Base-by-base conservation (phyloP, 2,113 vertebrate species). In the Pterocles burchelli region DNA sequence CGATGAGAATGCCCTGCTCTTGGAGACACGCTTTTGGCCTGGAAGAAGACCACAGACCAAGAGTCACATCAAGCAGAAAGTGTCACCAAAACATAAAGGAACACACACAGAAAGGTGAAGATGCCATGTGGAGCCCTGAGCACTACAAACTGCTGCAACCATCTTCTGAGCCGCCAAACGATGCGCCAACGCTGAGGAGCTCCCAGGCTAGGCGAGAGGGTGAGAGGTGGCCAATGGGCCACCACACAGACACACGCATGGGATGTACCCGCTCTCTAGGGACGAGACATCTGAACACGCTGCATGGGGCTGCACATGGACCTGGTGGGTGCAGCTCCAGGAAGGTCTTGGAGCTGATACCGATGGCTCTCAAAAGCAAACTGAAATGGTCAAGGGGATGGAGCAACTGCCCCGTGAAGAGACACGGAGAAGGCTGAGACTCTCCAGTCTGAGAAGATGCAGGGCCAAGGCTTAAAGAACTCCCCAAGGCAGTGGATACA, bases 101-200 rank as follows among this genome's bases (percentile, higher is more conserved):
- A 29, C 52, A 28, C 0, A 13, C 13, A 11, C 0, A 19, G 31
- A 26, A 16, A 49, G 4, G 15, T 22, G 34, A 14, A 46, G 58
- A 58, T 12, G 5, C 20, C 2, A 2, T 2, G 10, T 17, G 65
- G 45, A 41, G 38, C 14, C 7, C 65, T 18, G 46, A 46, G 38
- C 46, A 29, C 4, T 10, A 29, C 3, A n/a, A 65, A 82, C 45
- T 29, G 65, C 55, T 55, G 45, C 54, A 19, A 7, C 14, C 18
- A 3, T 18, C 36, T 67, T 18, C 61, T 33, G 43, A 76, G 75
- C 3, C 49, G 76, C 58, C 31, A 36, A 6, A 12, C 2, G 46
- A n/a, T 13, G 36, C n/a, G 26, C 6, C 26, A 4, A 1, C 4
- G 25, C 49, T 29, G 65, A 26, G 4, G 41, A 62, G 20, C 48